Percentiles rank a stretch among this genome's conserved stretches.
Conservation (phyloP, 1,140 invertebrate genomes). For the Zelostemma sp. region DNA sequence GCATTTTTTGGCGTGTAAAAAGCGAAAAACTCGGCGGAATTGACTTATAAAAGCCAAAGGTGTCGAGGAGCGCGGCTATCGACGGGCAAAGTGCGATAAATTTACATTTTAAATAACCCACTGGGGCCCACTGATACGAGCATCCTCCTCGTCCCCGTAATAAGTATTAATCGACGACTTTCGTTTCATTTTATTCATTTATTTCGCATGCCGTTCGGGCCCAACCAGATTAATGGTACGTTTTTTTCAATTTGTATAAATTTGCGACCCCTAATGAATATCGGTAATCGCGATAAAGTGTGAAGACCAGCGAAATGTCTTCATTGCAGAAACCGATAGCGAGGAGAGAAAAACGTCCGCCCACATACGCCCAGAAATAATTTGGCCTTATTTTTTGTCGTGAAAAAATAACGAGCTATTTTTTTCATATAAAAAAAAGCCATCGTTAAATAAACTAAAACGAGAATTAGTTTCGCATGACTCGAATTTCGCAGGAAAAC, state of each 20-base stretch:
- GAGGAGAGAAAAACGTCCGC: too few species aligned
- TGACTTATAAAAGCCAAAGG: slow-evolving; percentile 10
- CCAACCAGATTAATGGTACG: slow-evolving; percentile 20
- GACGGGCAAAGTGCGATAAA: slow-evolving; percentile 8
- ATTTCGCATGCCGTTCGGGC: background rate
- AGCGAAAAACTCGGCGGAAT: background rate
- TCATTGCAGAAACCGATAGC: too few species aligned
- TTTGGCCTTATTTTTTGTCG: too few species aligned
- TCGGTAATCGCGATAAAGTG: too few species aligned
- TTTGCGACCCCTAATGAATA: too few species aligned
- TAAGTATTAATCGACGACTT: slow-evolving; percentile 32
- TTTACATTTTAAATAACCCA: slow-evolving; percentile 17
- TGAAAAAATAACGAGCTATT: background rate
- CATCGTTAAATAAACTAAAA: background rate
- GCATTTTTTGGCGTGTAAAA: slow-evolving; percentile 4
- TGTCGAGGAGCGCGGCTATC: background rate
- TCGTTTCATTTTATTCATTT: slow-evolving; percentile 2
- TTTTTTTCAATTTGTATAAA: slow-evolving; percentile 4
- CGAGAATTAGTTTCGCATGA: slow-evolving; percentile 9
- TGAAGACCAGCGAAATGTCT: too few species aligned
- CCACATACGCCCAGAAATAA: too few species aligned
- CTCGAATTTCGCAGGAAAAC: slow-evolving; percentile 11
- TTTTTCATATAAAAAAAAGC: background rate
- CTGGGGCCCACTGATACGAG: background rate
- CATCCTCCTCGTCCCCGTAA: slow-evolving; percentile 16